Conservation (phyloP, 1,140 invertebrate genomes). For the Heliconius hermathena region DNA sequence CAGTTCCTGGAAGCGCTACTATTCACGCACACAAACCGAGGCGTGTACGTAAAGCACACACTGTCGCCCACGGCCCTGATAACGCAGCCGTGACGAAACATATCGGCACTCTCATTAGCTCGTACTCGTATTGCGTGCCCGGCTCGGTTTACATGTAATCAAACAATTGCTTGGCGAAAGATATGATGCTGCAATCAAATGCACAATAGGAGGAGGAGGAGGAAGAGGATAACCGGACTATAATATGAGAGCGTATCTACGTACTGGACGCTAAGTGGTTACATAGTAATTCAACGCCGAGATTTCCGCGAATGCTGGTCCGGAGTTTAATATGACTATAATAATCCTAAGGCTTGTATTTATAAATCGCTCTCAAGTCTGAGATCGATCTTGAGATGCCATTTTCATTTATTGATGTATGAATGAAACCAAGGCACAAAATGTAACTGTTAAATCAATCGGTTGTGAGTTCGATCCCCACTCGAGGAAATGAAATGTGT, state of each 20-base stretch:
- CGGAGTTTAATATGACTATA: not conserved
- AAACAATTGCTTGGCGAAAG: conserved; percentile 65
- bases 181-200: conserved; percentile 25
- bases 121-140: conserved; percentile 69
- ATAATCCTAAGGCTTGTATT: not conserved
- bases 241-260: conserved; percentile 36
- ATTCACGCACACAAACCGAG: conserved; percentile 62
- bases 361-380: not conserved
- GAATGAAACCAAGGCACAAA: no score
- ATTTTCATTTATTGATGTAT: not conserved
- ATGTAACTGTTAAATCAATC: no score
- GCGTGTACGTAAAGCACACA: conserved; percentile 58
- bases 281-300: conserved; percentile 32
- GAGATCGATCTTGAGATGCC: not conserved
- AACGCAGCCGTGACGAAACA: conserved; percentile 72
- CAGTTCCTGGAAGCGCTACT: conserved; percentile 79
- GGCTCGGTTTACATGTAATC: conserved; percentile 73
- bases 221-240: conserved; percentile 29
- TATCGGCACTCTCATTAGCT: conserved; percentile 73
- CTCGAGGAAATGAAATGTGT: no score
- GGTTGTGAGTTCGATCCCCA: no score
- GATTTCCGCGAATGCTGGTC: conserved; percentile 24
- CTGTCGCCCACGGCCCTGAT: conserved; percentile 67
- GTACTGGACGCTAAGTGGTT: conserved; percentile 38
- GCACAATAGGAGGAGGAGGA: not conserved